These are phyloP conservation scores for Syngnathus floridae DNA, from an alignment of 2,113 vertebrate species.

Conservation along the genomic window DNA sequence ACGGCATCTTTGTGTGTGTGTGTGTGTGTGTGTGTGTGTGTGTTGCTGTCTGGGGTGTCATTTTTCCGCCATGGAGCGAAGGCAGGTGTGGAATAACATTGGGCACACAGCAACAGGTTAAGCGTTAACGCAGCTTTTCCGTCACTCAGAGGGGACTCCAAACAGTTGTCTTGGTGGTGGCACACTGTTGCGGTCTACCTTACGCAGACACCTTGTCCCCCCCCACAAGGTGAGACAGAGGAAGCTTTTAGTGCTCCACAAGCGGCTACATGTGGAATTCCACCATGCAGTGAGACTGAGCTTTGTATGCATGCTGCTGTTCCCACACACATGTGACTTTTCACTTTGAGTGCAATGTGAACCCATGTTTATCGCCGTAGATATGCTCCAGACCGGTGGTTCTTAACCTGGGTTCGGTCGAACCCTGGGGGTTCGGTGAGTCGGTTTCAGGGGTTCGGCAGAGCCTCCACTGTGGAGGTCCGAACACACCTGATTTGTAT, in stretches of 20 bases:
- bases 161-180: neutral
- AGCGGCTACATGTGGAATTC: conserved; percentile 46
- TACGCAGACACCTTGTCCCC: neutral
- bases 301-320: neutral
- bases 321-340: neutral
- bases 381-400: neutral
- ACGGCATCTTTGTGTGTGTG: neutral
- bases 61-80: conserved; percentile 14
- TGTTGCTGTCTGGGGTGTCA: conserved; percentile 16
- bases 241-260: neutral
- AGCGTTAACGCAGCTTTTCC: conserved; percentile 8
- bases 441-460: too few relatives aligned
- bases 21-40: conserved; percentile 5
- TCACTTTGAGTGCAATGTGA: neutral
- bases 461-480: too few relatives aligned
- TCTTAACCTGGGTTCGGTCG: too few relatives aligned
- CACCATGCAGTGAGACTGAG: conserved; percentile 14
- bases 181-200: neutral
- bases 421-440: too few relatives aligned
- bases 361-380: neutral
- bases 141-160: too few relatives aligned
- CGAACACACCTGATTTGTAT: too few relatives aligned
- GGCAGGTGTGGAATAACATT: conserved; percentile 9
- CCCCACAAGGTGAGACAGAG: neutral
- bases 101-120: conserved; percentile 8